Evolutionary conservation across 2,113 vertebrate species (phyloP).

Genomic region (Polypterus bichir): DNA sequence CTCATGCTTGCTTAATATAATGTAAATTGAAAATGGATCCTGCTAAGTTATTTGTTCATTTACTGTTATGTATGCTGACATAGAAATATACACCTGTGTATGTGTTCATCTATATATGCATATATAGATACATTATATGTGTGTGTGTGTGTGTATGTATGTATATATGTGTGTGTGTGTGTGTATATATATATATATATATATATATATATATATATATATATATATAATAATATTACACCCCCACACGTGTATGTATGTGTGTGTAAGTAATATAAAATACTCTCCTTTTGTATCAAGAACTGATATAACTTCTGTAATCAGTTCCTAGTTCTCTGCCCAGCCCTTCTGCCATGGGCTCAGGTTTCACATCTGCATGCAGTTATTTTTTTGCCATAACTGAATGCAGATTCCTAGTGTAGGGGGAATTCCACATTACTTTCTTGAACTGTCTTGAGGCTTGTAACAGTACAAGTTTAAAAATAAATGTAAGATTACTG

Average conservation of each 20-base stretch:
- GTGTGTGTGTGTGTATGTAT: no score
- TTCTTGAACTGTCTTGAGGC: slow-evolving; percentile 47
- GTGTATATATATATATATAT: no score
- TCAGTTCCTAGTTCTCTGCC: slow-evolving; percentile 32
- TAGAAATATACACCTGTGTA: no score
- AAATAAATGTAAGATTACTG: slow-evolving; percentile 58
- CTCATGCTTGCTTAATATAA: not conserved
- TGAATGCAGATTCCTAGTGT: slow-evolving; percentile 49
- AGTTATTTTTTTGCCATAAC: slow-evolving; percentile 60
- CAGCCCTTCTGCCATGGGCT: slow-evolving; percentile 46
- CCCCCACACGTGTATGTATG: no score
- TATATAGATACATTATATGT: no score
- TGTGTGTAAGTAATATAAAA: no score
- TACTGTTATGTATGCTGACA: not conserved
- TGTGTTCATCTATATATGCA: no score
- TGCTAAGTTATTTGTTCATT: slow-evolving; percentile 4
- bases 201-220: no score
- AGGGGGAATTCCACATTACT: slow-evolving; percentile 46
- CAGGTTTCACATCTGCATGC: slow-evolving; percentile 62
- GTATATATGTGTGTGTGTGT: no score
- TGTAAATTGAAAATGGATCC: slow-evolving; percentile 6
- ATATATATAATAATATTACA: no score
- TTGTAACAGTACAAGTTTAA: slow-evolving; percentile 56
- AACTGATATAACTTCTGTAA: not conserved
- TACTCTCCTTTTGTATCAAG: not conserved